Percentiles rank a stretch among this genome's conserved stretches.
Evolutionary conservation across 2,797 vertebrate species (phyloP).

Genomic region (Coreius guichenoti): DNA sequence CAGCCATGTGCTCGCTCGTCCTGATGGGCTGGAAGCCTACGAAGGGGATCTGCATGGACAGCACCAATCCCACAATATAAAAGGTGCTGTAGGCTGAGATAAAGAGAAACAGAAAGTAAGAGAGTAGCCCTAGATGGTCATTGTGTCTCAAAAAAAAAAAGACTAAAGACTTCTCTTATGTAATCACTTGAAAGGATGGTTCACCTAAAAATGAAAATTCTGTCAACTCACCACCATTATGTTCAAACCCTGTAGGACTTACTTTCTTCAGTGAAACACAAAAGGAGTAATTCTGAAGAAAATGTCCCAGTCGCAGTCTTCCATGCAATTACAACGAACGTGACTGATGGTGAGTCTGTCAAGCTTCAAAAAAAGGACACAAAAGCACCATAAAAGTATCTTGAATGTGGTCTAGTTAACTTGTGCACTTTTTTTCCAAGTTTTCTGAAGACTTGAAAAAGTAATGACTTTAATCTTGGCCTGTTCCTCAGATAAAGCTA

Average conservation of each 20-base stretch:
- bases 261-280: background rate
- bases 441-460: background rate
- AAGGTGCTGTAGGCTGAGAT: constrained; percentile 59
- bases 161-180: background rate
- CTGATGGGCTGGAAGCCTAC: constrained; percentile 99
- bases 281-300: constrained; percentile 14
- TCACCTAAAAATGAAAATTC: background rate
- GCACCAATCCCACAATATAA: constrained; percentile 72
- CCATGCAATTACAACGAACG: background rate
- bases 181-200: background rate
- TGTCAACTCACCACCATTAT: background rate
- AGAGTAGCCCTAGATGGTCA: background rate
- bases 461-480: background rate
- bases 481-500: background rate
- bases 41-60: constrained; percentile 99
- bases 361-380: background rate
- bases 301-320: background rate
- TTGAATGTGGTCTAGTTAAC: background rate
- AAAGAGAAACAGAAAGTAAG: constrained; percentile 24
- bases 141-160: background rate
- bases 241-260: background rate
- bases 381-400: background rate
- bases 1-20: constrained; percentile 90
- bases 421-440: background rate
- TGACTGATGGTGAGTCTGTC: background rate